Percentiles rank a stretch among this genome's conserved stretches.
Evolutionary conservation across 2,113 vertebrate genomes (phyloP).

Genomic region (Gallinago media): DNA sequence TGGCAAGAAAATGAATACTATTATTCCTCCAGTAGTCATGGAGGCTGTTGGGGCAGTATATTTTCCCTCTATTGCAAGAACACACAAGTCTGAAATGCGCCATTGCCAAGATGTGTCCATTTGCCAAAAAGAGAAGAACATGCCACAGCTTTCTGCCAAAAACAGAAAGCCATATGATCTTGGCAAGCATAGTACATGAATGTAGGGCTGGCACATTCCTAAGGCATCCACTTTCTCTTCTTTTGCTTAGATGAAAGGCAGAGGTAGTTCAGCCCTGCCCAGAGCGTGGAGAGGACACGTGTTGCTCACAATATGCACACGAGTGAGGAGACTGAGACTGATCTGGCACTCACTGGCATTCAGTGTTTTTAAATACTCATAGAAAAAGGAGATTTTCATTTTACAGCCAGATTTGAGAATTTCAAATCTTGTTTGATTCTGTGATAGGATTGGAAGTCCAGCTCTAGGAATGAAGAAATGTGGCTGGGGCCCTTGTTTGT

Average conservation of each 20-base stretch:
- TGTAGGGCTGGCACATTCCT: not conserved
- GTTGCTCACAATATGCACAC: not conserved
- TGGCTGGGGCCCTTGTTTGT: not conserved
- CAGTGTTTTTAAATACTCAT: not conserved
- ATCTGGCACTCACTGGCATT: not conserved
- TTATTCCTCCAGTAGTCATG: not conserved
- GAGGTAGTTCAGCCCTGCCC: not conserved
- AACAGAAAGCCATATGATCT: not conserved
- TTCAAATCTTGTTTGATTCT: not conserved
- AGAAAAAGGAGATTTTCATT: not conserved
- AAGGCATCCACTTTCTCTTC: conserved; percentile 2
- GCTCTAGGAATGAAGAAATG: not conserved
- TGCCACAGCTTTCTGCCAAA: not conserved
- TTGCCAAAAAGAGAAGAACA: conserved; percentile 16
- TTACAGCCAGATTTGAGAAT: not conserved
- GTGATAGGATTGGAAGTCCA: not conserved
- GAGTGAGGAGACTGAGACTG: not conserved
- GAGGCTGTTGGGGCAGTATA: not conserved
- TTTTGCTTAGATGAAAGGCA: not conserved
- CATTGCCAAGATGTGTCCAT: not conserved
- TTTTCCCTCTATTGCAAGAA: conserved; percentile 1
- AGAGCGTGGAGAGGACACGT: not conserved
- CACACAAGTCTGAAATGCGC: not conserved
- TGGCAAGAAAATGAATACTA: not conserved
- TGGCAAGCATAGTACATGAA: not conserved